Evolutionary conservation across 2,888 invertebrate species (phyloP), one percentile per base, ranked within the genome.

Genomic region (Sericinus montela): DNA sequence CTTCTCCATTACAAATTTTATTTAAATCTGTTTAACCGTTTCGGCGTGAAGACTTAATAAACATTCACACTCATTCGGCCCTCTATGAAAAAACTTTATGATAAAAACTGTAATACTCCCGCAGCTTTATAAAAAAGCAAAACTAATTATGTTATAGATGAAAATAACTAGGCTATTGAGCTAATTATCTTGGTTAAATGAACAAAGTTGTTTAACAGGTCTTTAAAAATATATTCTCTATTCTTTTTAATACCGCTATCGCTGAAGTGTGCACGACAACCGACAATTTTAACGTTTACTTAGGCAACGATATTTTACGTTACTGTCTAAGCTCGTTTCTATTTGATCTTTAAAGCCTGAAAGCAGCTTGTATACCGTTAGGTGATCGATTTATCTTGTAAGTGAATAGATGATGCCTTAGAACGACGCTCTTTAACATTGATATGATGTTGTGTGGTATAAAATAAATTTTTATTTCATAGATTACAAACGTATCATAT

Each of bases 151-250:
- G 3, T 23, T 6, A 37, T 42, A 48, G 43, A 32, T 37, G 19
- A 29, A 34, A 16, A 49, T 39, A 44, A 45, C 10, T 11, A 19
- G 40, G 30, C 40, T 29, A 49, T 49, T 40, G 44, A 49, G 49
- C 40, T 36, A 49, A 45, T 44, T 45, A 40, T 45, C 49, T 45
- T n/a, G 40, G 49, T 49, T 49, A 30, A 45, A 29, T 40, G 45
- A 49, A 35, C 49, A 35, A 19, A 23, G 5, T 16, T 39, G 49
- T 40, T 47, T 41, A 16, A 15, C 29, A 34, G 19, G 15, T 40
- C 47, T 39, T 39, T 43, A 32, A 44, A 39, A 44, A 44, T 40
- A 49, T 44, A 39, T 16, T 34, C 44, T 43, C 44, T 3, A 39
- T 49, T 44, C 49, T 44, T 40, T 19, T 49, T 49, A 45, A 40